Evolutionary conservation across 30 jellyfish, hydroid and myxozoan species (phyloP), one percentile per base, ranked within the genome.

Genomic region (Pseudorhiza aurosa): DNA sequence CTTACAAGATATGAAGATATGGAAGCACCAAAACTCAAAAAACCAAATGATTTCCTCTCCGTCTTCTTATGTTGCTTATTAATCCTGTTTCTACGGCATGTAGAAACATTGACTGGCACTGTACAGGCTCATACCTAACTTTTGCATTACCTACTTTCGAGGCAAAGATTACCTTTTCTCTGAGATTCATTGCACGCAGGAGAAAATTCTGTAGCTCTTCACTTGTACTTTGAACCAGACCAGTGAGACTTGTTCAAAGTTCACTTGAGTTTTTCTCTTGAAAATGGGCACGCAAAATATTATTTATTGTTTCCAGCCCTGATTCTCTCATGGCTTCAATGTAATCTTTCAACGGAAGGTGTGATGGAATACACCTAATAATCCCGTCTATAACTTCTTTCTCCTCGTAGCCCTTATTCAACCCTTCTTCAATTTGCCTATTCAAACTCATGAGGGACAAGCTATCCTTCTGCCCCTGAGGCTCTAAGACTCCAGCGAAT

Each of bases 181-280:
- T 30, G 30, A 77, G 40, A 42, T 77, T 77, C 25, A 77, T 47
- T 6, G 89, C 89, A n/a, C 81, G 73, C 29, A 77, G 35, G 5
- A 77, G 89, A 46, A 58, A 77, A 49, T 77, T 58, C 17, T 77
- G 63, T 12, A 81, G 89, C 44, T 60, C 89, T 49, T 77, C 81
- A 12, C 31, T 39, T 46, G 77, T 53, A 1, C 17, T 4, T 32
- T 80, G 91, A 19, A 33, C 78, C 74, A 80, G 17, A 55, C 22
- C 49, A 4, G 84, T 35, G 1, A 65, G 56, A 57, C 84, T 80
- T 7, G 77, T 55, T 47, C 36, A 49, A 14, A 80, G 68, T 27
- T 33, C 84, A 65, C 91, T 65, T 29, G 89, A 80, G 60, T 77
- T 77, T 29, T 60, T 77, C 64, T 62, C 81, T 60, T 77, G 70